phyloP scores from a whole-genome alignment of 1,140 invertebrate species.

The Cyphomyrmex costatus region DNA sequence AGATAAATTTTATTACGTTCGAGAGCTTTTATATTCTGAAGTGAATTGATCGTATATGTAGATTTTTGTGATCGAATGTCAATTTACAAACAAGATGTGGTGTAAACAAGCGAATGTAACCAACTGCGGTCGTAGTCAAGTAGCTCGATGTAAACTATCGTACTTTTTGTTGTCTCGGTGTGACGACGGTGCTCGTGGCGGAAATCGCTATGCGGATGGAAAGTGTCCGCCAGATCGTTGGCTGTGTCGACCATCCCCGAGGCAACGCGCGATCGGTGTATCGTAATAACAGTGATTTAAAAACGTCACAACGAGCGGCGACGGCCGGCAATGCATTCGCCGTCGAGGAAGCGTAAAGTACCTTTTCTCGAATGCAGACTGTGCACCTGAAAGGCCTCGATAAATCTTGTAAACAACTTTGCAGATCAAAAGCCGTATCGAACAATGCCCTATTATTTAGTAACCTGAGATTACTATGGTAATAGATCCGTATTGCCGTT shows the following conservation, averaged over 20 bases:
- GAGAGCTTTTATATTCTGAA: no score
- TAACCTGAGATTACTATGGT: slow-evolving; percentile 27
- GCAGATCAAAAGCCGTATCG: slow-evolving; percentile 39
- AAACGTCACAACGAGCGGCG: slow-evolving; percentile 48
- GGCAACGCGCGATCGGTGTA: slow-evolving; percentile 69
- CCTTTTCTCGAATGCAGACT: slow-evolving; percentile 41
- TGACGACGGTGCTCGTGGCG: slow-evolving; percentile 70
- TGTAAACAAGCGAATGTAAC: slow-evolving; percentile 80
- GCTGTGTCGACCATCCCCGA: slow-evolving; percentile 65
- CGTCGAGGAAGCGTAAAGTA: slow-evolving; percentile 44
- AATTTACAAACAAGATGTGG: slow-evolving; percentile 54
- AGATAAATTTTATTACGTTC: background rate
- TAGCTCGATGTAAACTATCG: slow-evolving; percentile 63
- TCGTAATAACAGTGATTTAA: slow-evolving; percentile 74
- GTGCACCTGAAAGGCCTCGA: slow-evolving; percentile 41
- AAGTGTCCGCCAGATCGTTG: slow-evolving; percentile 73
- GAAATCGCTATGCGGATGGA: slow-evolving; percentile 81
- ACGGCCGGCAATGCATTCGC: slow-evolving; percentile 6
- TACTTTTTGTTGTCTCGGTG: slow-evolving; percentile 69
- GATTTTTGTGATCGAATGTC: slow-evolving; percentile 79
- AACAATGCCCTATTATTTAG: slow-evolving; percentile 56
- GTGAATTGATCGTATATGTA: background rate
- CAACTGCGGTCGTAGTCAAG: slow-evolving; percentile 75
- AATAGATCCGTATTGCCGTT: slow-evolving; percentile 26
- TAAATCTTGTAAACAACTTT: slow-evolving; percentile 56